A percentile compares a stretch with the other conserved stretches of the same genome.
phyloP scores from a whole-genome alignment of 2,888 invertebrate genomes.

The Pheosia gnoma region DNA sequence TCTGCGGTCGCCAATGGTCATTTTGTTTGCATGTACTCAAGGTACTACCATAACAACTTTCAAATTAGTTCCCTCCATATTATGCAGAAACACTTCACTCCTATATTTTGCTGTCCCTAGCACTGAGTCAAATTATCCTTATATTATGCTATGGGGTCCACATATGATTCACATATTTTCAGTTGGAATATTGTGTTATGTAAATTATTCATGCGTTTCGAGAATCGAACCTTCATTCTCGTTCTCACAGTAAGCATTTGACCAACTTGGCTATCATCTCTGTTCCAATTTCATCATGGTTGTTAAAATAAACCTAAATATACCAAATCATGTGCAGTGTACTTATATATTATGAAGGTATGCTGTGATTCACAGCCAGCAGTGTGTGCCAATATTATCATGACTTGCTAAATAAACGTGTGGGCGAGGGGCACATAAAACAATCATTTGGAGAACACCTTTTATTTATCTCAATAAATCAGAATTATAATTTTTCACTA shows the following conservation, averaged over 20 bases:
- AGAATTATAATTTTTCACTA: constrained; percentile 81
- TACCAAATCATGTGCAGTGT: neutral
- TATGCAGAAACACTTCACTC: no score
- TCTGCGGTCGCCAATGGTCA: no score
- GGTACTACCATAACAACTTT: no score
- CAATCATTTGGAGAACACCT: constrained; percentile 72
- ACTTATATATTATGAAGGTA: constrained; percentile 11
- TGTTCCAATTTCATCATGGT: neutral
- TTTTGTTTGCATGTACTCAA: no score
- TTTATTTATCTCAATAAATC: constrained; percentile 81
- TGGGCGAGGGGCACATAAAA: constrained; percentile 61
- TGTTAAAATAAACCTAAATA: constrained; percentile 1
- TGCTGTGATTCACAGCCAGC: constrained; percentile 40
- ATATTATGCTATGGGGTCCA: no score
- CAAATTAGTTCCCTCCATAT: no score
- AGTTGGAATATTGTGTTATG: no score
- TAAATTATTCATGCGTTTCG: no score
- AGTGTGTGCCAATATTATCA: constrained; percentile 63
- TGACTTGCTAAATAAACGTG: constrained; percentile 65
- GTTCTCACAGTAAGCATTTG: neutral
- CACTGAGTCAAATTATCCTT: no score
- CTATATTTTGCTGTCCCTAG: no score
- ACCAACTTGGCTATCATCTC: constrained; percentile 2
- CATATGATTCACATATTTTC: no score
- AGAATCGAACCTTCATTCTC: neutral